Evolutionary conservation across 2,797 vertebrate genomes (phyloP).

Genomic region (Lates japonicus): DNA sequence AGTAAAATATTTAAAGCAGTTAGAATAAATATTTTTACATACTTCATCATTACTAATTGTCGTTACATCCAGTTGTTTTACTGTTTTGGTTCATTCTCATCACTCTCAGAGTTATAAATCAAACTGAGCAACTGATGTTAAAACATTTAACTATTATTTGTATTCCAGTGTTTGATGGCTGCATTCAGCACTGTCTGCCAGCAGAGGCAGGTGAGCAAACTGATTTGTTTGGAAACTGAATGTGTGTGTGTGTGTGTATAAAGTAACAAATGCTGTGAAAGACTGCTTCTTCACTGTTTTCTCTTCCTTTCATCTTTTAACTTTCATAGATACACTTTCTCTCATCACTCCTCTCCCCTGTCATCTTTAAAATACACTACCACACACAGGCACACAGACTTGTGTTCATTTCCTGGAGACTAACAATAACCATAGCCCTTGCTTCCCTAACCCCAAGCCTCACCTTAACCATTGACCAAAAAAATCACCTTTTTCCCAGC

Average conservation of each 20-base stretch:
- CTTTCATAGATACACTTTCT: conserved; percentile 19
- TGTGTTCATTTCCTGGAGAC: no score
- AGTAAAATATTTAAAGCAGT: background rate
- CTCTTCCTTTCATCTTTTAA: conserved; percentile 22
- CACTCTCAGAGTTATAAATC: conserved; percentile 19
- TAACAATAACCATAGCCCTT: no score
- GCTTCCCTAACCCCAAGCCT: no score
- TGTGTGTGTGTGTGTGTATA: conserved; percentile 1
- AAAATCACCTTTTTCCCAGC: no score
- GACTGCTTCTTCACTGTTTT: conserved; percentile 11
- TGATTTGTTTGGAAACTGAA: conserved; percentile 23
- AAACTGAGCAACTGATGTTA: conserved; percentile 22
- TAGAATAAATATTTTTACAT: background rate
- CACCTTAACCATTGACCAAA: no score
- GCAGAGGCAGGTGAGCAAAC: conserved; percentile 52
- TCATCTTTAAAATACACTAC: background rate
- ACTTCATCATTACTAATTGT: background rate
- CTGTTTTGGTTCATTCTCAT: background rate
- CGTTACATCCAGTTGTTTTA: background rate
- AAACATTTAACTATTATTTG: conserved; percentile 37
- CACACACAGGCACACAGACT: conserved; percentile 2
- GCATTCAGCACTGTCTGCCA: conserved; percentile 36
- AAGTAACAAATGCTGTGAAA: conserved; percentile 26
- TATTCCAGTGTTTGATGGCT: conserved; percentile 41
- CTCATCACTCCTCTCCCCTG: conserved; percentile 5